Evolutionary conservation across 1,140 invertebrate genomes (phyloP).

Genomic region (Manduca sexta): DNA sequence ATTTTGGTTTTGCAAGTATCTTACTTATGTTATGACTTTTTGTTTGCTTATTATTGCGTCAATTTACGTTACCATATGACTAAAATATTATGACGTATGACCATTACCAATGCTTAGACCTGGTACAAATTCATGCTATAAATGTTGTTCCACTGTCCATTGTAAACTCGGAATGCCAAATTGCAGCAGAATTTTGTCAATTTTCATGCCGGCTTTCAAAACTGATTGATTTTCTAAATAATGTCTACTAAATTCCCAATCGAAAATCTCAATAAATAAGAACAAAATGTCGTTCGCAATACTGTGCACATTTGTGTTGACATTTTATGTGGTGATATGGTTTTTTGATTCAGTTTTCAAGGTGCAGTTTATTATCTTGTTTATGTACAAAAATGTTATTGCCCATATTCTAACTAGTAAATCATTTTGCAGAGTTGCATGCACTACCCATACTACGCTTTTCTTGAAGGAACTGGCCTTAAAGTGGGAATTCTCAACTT

Average conservation of each 20-base stretch:
- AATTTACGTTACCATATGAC: too few relatives aligned
- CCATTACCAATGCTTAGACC: too few relatives aligned
- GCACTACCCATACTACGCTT: slow-evolving; percentile 84
- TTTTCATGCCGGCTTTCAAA: too few relatives aligned
- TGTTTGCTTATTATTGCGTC: too few relatives aligned
- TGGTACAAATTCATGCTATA: too few relatives aligned
- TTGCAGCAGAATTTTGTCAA: too few relatives aligned
- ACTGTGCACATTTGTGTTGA: slow-evolving; percentile 60
- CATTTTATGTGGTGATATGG: slow-evolving; percentile 77
- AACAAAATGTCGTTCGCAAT: slow-evolving; percentile 52
- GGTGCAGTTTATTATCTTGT: slow-evolving; percentile 55
- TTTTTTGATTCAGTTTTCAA: slow-evolving; percentile 83
- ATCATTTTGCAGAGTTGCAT: slow-evolving; percentile 81
- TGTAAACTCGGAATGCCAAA: too few relatives aligned
- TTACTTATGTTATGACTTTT: too few relatives aligned
- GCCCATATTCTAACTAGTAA: too few relatives aligned
- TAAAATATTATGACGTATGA: too few relatives aligned
- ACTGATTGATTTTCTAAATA: neutral
- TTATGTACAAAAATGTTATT: slow-evolving; percentile 2
- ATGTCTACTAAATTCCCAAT: neutral
- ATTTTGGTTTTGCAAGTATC: too few relatives aligned
- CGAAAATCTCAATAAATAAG: slow-evolving; percentile 6
- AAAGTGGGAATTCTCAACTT: slow-evolving; percentile 81
- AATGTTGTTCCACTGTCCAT: too few relatives aligned
- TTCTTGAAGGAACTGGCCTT: slow-evolving; percentile 83